These are phyloP conservation scores for Conchocele bisecta DNA, from an alignment of 2,888 invertebrate genomes.

Conservation along the genomic window DNA sequence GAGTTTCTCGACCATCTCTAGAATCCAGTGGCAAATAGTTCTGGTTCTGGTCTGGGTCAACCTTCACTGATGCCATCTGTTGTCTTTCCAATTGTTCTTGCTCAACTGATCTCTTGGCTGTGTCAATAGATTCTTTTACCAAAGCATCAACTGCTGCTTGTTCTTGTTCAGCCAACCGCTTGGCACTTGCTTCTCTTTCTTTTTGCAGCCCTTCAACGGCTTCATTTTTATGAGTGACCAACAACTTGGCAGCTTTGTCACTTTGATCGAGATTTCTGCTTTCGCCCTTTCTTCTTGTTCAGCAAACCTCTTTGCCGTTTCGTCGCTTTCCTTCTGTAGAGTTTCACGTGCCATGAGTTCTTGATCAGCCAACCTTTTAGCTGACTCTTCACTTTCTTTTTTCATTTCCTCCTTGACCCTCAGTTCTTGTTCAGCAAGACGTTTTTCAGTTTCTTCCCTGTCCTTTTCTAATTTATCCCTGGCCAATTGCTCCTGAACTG, in stretches of 20 bases:
- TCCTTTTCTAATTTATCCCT: constrained; percentile 23
- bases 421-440: constrained; percentile 42
- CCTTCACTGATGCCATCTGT: constrained; percentile 35
- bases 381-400: constrained; percentile 43
- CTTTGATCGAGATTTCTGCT: constrained; percentile 44
- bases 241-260: constrained; percentile 39
- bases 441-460: constrained; percentile 32
- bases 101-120: constrained; percentile 37
- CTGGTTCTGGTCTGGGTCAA: constrained; percentile 11
- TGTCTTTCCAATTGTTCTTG: constrained; percentile 53
- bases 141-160: constrained; percentile 36
- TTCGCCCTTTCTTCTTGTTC: constrained; percentile 48
- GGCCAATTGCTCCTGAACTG: constrained; percentile 26
- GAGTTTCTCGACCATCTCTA: constrained; percentile 12
- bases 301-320: constrained; percentile 40
- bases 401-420: constrained; percentile 44
- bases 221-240: constrained; percentile 48
- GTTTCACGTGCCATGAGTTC: constrained; percentile 42
- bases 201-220: constrained; percentile 51
- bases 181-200: constrained; percentile 48
- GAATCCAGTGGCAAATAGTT: constrained; percentile 14
- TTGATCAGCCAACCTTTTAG: constrained; percentile 48
- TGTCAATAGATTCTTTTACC: constrained; percentile 45
- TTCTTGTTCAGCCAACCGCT: constrained; percentile 44
- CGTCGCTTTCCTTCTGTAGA: constrained; percentile 52